Conservation (phyloP, 2,797 vertebrate genomes). For the Falco naumanni region DNA sequence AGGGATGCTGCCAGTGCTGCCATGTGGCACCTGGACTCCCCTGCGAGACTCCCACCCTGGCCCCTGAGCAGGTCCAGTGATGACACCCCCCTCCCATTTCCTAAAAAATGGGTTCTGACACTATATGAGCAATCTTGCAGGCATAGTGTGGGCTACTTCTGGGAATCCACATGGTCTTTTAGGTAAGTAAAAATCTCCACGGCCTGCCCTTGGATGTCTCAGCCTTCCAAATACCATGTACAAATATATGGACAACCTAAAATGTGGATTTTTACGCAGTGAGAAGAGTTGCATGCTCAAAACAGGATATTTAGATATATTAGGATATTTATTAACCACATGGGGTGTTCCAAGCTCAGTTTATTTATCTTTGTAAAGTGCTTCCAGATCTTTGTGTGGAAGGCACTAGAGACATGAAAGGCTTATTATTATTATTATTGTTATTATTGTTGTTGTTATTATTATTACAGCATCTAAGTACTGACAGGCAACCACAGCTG, state of each 20-base stretch:
- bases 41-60: accelerated
- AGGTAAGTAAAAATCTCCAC: slow-evolving; percentile 33
- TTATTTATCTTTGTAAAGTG: slow-evolving; percentile 67
- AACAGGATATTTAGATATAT: slow-evolving; percentile 36
- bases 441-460: slow-evolving; percentile 62
- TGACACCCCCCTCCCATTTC: background rate
- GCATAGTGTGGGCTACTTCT: background rate
- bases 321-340: slow-evolving; percentile 60
- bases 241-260: background rate
- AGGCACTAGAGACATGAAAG: slow-evolving; percentile 70
- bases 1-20: background rate
- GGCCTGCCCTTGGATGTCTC: background rate
- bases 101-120: background rate
- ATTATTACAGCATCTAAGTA: slow-evolving; percentile 63
- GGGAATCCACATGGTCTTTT: background rate
- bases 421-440: slow-evolving; percentile 56
- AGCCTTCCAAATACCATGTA: background rate
- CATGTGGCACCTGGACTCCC: background rate
- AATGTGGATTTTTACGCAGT: background rate
- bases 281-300: slow-evolving; percentile 5
- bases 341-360: slow-evolving; percentile 48
- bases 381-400: slow-evolving; percentile 63
- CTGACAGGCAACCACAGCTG: slow-evolving; percentile 64
- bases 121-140: background rate
- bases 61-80: background rate